These are phyloP conservation scores for Dicerorhinus sumatrensis DNA, from an alignment of 2,113 vertebrate genomes.

Conservation along the genomic window DNA sequence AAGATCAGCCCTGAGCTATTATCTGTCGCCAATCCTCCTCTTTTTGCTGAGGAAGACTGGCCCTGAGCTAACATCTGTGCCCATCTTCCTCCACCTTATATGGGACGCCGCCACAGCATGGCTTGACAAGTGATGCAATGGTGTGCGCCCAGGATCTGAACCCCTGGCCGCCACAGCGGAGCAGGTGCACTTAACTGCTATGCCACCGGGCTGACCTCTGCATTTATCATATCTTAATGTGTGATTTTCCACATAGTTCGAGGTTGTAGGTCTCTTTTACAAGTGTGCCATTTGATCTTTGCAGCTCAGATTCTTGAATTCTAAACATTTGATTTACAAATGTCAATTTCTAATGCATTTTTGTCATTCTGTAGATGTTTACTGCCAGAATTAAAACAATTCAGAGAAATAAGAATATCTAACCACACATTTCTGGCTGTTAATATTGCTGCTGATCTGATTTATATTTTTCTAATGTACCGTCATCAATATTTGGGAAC, in stretches of 20 bases:
- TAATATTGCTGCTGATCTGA: not conserved
- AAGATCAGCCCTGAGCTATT: too few relatives aligned
- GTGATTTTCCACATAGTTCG: not conserved
- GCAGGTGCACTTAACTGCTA: too few relatives aligned
- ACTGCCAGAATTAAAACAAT: not conserved
- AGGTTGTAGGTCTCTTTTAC: not conserved
- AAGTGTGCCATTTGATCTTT: not conserved
- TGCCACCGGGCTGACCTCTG: too few relatives aligned
- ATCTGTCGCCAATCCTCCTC: too few relatives aligned
- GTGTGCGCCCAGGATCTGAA: too few relatives aligned
- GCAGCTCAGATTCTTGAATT: constrained; percentile 11
- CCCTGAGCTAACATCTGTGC: too few relatives aligned
- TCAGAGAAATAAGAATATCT: not conserved
- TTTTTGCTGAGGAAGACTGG: too few relatives aligned
- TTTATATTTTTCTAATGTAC: not conserved
- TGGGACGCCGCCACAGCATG: too few relatives aligned
- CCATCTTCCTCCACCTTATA: too few relatives aligned
- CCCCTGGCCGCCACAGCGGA: too few relatives aligned
- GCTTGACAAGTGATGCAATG: too few relatives aligned
- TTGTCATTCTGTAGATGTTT: not conserved
- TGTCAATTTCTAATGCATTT: constrained; percentile 34
- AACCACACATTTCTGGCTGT: not conserved
- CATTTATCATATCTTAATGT: not conserved
- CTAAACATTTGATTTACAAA: constrained; percentile 31
- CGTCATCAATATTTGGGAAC: not conserved